A percentile compares a stretch with the other conserved stretches of the same genome.
These are phyloP conservation scores for Calliphora vicina DNA, from an alignment of 1,140 invertebrate species.

Conservation along the genomic window DNA sequence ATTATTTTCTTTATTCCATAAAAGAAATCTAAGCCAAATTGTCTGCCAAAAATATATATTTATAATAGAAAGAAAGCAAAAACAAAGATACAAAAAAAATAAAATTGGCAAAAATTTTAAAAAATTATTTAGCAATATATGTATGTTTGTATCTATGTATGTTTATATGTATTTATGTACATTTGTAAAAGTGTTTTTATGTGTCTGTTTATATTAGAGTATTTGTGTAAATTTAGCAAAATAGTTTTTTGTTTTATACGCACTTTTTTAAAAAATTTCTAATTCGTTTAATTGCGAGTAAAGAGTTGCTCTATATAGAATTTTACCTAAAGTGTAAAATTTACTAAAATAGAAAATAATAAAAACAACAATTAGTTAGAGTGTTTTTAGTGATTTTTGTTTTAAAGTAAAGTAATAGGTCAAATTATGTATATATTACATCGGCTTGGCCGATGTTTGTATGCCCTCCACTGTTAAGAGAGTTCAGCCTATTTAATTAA, in stretches of 20 bases:
- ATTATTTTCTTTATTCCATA: not conserved
- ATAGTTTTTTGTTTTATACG: not conserved
- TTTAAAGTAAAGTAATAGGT: too few relatives aligned
- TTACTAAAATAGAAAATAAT: not conserved
- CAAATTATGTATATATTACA: too few relatives aligned
- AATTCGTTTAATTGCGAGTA: constrained; percentile 4
- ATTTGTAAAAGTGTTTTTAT: not conserved
- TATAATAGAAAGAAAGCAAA: not conserved
- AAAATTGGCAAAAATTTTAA: constrained; percentile 1
- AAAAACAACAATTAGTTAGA: not conserved
- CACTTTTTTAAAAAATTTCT: not conserved
- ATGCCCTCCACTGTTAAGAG: too few relatives aligned
- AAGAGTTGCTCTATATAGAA: not conserved
- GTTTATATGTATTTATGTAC: too few relatives aligned
- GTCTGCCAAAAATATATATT: not conserved
- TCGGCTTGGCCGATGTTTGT: too few relatives aligned
- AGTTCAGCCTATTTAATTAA: too few relatives aligned
- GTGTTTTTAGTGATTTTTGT: too few relatives aligned
- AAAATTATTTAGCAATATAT: not conserved
- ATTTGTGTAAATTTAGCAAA: not conserved
- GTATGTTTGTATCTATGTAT: not conserved
- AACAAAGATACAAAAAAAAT: not conserved
- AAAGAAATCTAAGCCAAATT: not conserved
- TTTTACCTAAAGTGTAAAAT: not conserved
- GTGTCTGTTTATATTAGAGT: not conserved